These are phyloP conservation scores for Apodemus sylvaticus DNA, from an alignment of 2,113 vertebrate genomes.

Conservation along the genomic window DNA sequence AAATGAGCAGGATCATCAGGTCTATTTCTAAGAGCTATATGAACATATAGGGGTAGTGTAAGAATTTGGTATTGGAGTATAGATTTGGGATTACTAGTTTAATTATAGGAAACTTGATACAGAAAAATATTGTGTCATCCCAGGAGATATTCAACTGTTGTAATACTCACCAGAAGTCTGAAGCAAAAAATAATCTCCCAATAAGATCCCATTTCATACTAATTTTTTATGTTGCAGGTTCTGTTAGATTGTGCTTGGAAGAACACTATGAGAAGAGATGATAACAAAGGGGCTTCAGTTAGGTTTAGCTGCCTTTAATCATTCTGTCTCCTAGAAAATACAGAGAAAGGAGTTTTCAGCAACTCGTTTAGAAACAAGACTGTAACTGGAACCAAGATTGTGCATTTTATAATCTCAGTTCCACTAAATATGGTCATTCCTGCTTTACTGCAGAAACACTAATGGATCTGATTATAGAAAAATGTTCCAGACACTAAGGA, in stretches of 20 bases:
- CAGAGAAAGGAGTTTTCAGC: neutral
- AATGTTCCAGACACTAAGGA: neutral
- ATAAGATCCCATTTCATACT: neutral
- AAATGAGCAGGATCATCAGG: conserved; percentile 40
- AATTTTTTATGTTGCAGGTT: neutral
- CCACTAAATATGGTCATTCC: neutral
- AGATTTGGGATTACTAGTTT: conserved; percentile 2
- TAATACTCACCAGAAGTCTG: neutral
- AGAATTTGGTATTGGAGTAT: conserved; percentile 19
- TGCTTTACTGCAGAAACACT: neutral
- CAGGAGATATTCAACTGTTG: neutral
- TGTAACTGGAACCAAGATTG: neutral
- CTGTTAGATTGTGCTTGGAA: neutral
- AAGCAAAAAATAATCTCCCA: conserved; percentile 25
- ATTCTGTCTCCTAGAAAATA: neutral
- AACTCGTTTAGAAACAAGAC: neutral
- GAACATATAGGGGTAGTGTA: neutral
- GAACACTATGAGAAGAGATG: neutral
- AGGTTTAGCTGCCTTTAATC: neutral
- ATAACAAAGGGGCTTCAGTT: neutral
- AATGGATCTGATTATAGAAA: neutral
- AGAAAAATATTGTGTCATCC: neutral
- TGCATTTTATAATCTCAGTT: neutral
- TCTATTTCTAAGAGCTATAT: conserved; percentile 10
- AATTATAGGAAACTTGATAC: neutral